Conservation (phyloP, 35 echinoderm and acorn worm species). For the Apostichopus japonicus region DNA sequence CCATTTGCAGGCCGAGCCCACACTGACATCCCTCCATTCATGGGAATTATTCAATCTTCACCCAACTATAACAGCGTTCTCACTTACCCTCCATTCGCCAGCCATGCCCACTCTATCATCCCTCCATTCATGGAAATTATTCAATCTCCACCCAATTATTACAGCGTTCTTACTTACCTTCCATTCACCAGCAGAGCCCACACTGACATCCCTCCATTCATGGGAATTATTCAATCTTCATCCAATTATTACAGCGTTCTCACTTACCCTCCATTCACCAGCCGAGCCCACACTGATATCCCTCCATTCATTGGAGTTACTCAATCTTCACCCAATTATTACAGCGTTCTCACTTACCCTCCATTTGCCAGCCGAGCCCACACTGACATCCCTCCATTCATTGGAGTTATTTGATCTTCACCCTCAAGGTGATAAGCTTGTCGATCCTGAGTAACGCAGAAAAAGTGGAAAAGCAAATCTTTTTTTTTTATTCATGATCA, state of each 20-base stretch:
- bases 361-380: slow-evolving; percentile 78
- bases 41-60: not conserved
- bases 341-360: slow-evolving; percentile 59
- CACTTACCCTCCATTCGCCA: slow-evolving; percentile 84
- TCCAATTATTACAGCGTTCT: too few species aligned
- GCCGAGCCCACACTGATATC: slow-evolving; percentile 59
- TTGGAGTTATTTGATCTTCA: slow-evolving; percentile 38
- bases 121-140: slow-evolving; percentile 28
- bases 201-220: slow-evolving; percentile 56
- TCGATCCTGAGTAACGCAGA: not conserved
- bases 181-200: slow-evolving; percentile 75
- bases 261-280: slow-evolving; percentile 83
- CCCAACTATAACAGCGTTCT: too few species aligned
- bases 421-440: slow-evolving; percentile 50
- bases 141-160: too few species aligned
- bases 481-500: too few species aligned
- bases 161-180: slow-evolving; percentile 65
- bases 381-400: slow-evolving; percentile 58
- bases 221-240: not conserved
- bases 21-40: slow-evolving; percentile 56
- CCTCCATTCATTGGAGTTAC: slow-evolving; percentile 31
- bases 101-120: slow-evolving; percentile 56
- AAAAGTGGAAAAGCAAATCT: not conserved
- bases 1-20: slow-evolving; percentile 76
- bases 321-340: too few species aligned